Conservation (phyloP, 2,888 invertebrate genomes). For the Hetaerina titia region DNA sequence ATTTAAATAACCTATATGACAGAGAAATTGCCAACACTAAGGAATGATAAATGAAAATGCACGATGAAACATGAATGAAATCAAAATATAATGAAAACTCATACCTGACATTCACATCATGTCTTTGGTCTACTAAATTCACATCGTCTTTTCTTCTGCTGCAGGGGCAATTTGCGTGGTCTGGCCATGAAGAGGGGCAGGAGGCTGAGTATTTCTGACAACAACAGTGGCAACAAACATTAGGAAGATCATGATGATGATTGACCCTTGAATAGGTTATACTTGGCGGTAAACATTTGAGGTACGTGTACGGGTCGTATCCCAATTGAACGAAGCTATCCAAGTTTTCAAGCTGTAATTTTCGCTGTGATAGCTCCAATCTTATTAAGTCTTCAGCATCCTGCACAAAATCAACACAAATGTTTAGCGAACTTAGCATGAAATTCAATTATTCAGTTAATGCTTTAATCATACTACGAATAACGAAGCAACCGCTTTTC, state of each 20-base stretch:
- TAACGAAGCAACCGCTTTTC: background rate
- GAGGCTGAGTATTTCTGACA: constrained; percentile 3
- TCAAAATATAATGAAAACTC: background rate
- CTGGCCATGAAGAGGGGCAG: background rate
- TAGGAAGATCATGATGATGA: background rate
- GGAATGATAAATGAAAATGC: too few species aligned
- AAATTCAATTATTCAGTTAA: too few species aligned
- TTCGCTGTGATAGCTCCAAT: constrained; percentile 32
- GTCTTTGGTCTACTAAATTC: background rate
- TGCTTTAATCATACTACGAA: background rate
- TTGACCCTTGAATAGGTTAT: background rate
- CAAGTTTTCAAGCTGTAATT: constrained; percentile 49
- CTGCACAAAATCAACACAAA: background rate
- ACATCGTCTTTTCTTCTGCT: background rate
- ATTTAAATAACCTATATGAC: too few species aligned
- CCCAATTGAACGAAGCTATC: constrained; percentile 13
- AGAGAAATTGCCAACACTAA: too few species aligned
- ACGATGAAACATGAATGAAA: background rate
- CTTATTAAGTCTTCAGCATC: background rate
- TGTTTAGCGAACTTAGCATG: too few species aligned
- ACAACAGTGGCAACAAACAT: constrained; percentile 32
- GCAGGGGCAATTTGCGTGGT: background rate
- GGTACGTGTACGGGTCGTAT: constrained; percentile 50
- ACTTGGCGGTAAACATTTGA: constrained; percentile 39
- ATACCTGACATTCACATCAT: constrained; percentile 19